Evolutionary conservation across 2,113 vertebrate species (phyloP).

Genomic region (Sebastes fasciatus): DNA sequence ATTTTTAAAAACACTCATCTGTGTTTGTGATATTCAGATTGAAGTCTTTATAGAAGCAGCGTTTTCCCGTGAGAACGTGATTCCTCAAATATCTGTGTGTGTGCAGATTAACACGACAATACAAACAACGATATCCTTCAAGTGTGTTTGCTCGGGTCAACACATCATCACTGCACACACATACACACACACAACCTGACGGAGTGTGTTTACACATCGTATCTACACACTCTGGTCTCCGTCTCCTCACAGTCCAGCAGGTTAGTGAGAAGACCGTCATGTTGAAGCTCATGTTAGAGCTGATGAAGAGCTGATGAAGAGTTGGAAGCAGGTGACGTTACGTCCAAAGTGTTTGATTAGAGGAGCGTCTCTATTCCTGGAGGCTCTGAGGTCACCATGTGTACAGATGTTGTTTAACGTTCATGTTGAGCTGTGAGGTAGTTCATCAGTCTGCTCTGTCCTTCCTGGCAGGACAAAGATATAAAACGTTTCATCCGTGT

Average conservation of each 20-base stretch:
- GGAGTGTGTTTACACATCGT: slow-evolving; percentile 28
- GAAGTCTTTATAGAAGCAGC: neutral
- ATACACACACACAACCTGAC: slow-evolving; percentile 11
- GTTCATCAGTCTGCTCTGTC: too few species aligned
- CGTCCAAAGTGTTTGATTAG: neutral
- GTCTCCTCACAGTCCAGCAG: slow-evolving; percentile 13
- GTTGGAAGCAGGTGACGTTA: neutral
- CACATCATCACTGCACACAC: slow-evolving; percentile 1
- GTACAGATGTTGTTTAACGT: neutral
- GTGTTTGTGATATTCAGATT: neutral
- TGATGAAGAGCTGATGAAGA: neutral
- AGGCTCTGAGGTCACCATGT: neutral
- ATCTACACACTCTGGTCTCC: neutral
- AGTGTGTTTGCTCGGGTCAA: slow-evolving; percentile 45
- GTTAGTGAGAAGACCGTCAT: neutral
- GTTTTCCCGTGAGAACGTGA: slow-evolving; percentile 6
- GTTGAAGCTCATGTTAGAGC: neutral
- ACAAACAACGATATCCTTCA: slow-evolving; percentile 22
- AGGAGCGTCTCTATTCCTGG: neutral
- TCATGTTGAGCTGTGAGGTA: too few species aligned
- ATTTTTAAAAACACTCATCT: neutral
- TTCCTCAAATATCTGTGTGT: neutral
- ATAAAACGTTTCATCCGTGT: neutral
- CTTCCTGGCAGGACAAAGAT: too few species aligned
- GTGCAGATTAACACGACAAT: slow-evolving; percentile 43